Evolutionary conservation across 1,140 invertebrate species (phyloP), one percentile per base, ranked within the genome.

Genomic region (Drosophila insularis): DNA sequence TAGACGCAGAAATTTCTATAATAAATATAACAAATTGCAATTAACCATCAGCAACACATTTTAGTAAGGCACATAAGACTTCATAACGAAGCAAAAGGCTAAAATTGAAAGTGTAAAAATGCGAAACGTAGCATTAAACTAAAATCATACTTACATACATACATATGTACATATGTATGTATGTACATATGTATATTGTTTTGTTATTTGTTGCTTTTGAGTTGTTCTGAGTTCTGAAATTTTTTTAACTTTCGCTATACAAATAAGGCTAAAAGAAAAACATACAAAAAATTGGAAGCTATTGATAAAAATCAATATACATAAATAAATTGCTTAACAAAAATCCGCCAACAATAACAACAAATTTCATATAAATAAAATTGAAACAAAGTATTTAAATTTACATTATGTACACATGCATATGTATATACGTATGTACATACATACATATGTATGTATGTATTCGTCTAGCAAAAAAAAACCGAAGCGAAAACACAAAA

Each of bases 401-500:
- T 11, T 13, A 37, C 13, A 37, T 11, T 11, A 50, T 11, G 3
- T 21, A 50, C 19, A 46, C 19, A 2, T 8, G 8, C 17, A 17
- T 14, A 43, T 8, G 2, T 3, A 17, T 3, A 50, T 21, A 50
- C 7, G 3, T 50, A 21, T 60, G 60, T 66, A 63, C 31, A 21
- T 71, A 61, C 32, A 68, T 19, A 40, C 14, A 5, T 50, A 35
- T 27, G 27, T 27, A 27, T 27, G 27, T 35, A 43, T 58, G 56
- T 62, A 64, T 78, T 85, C 67, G 76, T 77, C 77, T 80, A 71
- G 81, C 67, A 66, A 78, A 78, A 78, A 56, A 54, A 53, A 19
- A 46, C 46, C 14, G 37, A 32, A 13, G 55, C 62, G 70, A 71
- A 72, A 43, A 50, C 43, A 50, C 14, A 71, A 81, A 68, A 64